Conservation (phyloP, 2,888 invertebrate genomes). For the Dryomyza anilis region DNA sequence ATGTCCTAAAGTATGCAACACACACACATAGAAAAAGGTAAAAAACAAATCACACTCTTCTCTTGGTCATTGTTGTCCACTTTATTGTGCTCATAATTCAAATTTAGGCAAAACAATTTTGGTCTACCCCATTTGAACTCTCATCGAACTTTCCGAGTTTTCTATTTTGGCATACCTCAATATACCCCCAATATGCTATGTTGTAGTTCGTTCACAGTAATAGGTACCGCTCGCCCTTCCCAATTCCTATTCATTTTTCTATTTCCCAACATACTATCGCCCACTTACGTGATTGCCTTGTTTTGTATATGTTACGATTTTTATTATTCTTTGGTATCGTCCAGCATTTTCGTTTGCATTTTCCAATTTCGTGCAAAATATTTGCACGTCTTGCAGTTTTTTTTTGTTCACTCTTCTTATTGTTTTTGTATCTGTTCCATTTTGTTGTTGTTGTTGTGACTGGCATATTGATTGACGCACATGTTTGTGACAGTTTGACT, state of each 20-base stretch:
- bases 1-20: not conserved
- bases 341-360: conserved; percentile 17
- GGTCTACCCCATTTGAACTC: too few species aligned
- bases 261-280: not conserved
- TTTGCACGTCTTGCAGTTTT: conserved; percentile 22
- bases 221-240: not conserved
- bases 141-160: too few species aligned
- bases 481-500: conserved; percentile 24
- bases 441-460: conserved; percentile 3
- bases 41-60: not conserved
- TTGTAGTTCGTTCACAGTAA: too few species aligned
- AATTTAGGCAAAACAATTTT: conserved; percentile 10
- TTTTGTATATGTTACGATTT: not conserved
- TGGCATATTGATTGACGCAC: conserved; percentile 22
- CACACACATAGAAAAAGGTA: conserved; percentile 9
- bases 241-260: not conserved
- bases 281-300: not conserved
- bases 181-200: not conserved
- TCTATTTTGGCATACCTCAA: too few species aligned
- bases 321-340: not conserved
- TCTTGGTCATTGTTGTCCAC: not conserved
- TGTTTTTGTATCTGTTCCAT: not conserved
- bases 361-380: conserved; percentile 25
- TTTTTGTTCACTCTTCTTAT: not conserved
- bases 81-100: conserved; percentile 24